Percentiles rank a stretch among this genome's conserved stretches.
Conservation (phyloP, 2,888 invertebrate species). For the Polymixis lichenea region DNA sequence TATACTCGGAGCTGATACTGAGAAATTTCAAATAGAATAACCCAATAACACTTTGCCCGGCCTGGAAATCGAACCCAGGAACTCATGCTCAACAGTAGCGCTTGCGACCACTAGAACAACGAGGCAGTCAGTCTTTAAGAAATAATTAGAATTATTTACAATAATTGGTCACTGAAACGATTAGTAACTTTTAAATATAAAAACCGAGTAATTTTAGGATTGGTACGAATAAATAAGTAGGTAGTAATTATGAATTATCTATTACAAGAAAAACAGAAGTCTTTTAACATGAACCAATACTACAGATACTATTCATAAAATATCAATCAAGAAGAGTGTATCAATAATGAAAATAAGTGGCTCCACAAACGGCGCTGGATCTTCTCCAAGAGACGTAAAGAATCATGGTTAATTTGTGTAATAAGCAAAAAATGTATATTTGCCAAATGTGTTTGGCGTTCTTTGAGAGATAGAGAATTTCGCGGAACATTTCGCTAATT, state of each 20-base stretch:
- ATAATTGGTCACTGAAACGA: no score
- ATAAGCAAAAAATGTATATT: constrained; percentile 69
- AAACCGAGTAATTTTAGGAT: no score
- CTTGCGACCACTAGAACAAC: no score
- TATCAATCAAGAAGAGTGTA: constrained; percentile 78
- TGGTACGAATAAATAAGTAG: no score
- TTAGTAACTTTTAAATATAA: no score
- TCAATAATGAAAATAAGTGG: constrained; percentile 68
- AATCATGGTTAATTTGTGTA: constrained; percentile 74
- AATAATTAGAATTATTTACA: no score
- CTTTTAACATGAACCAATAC: not conserved
- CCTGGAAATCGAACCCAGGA: no score
- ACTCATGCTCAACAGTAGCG: no score
- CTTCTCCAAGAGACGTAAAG: constrained; percentile 74
- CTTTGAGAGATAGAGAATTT: constrained; percentile 42
- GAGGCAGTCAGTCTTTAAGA: no score
- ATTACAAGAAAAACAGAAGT: constrained; percentile 9
- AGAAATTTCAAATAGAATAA: no score
- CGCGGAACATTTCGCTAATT: constrained; percentile 43
- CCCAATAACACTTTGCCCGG: no score
- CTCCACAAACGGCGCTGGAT: constrained; percentile 77
- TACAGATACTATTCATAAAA: constrained; percentile 43
- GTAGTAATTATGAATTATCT: not conserved
- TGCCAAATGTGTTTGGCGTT: constrained; percentile 72
- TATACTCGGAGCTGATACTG: no score